Evolutionary conservation across 2,888 invertebrate species (phyloP), one percentile per base, ranked within the genome.

Genomic region (Timema cristinae): DNA sequence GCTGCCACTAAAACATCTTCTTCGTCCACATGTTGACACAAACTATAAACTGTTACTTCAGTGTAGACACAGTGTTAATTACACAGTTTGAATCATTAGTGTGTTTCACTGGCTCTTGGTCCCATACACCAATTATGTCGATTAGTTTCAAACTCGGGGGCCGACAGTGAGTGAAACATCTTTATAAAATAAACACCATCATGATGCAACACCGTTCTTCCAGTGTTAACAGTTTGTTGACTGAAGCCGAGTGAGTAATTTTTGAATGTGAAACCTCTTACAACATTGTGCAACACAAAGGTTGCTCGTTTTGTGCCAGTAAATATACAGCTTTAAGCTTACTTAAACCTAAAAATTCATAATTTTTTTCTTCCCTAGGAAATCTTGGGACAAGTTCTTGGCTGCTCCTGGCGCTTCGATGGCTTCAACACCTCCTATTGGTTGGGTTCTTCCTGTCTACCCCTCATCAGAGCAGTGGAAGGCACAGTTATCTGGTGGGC

Each of bases 371-470:
- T 67, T 69, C 80, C 82, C 13, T 76, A 85, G 86, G 77, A 78
- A 78, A 75, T 81, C 81, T n/a, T 86, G 86, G 86, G 86, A 86
- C 77, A 80, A 79, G 72, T 85, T 80, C 76, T 77, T 83, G 13
- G 82, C 81, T 47, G 77, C 81, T 49, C 82, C 82, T 72, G 79
- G 78, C 7, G 82, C 78, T 1, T 76, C 79, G n/a, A 79, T 80
- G 50, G 89, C 89, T 6, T 85, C 88, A 6, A 79, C 86, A 32
- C 83, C 93, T 75, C 93, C 93, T 9, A 78, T 88, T 51, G 90
- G 91, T 0, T 93, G 92, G 92, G 86, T 92, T 32, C 79, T 89
- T 52, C 92, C 90, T 54, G 79, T 85, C 71, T 80, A 79, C 73
- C 83, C 85, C 50, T 81, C 82, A 50, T 82, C 82, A 71, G 79